These are phyloP conservation scores for Acrocyrtus sp. DNA, from an alignment of 2,888 invertebrate species.

Conservation along the genomic window DNA sequence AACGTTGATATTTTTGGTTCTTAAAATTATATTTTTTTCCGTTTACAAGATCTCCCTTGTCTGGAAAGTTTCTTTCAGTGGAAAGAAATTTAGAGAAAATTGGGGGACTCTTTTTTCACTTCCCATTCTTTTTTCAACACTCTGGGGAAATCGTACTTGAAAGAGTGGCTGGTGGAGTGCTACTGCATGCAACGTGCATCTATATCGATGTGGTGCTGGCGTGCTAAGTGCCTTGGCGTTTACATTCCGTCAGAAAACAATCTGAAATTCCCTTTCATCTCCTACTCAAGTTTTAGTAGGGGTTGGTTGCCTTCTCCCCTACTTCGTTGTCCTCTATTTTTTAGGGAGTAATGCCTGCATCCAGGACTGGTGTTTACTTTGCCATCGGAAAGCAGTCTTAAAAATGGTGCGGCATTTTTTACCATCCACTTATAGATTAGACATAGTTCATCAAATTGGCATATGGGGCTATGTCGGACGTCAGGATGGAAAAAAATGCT, in stretches of 20 bases:
- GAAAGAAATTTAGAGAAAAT: no score
- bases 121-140: constrained; percentile 35
- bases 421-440: constrained; percentile 30
- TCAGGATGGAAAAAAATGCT: no score
- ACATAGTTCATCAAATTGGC: constrained; percentile 26
- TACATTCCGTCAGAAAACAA: constrained; percentile 38
- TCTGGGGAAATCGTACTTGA: constrained; percentile 39
- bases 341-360: background rate
- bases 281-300: constrained; percentile 15
- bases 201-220: constrained; percentile 1
- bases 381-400: no score
- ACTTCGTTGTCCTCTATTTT: constrained; percentile 15
- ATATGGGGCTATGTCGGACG: constrained; percentile 33
- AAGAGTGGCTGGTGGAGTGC: constrained; percentile 8
- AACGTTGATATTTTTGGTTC: no score
- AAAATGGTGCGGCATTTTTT: no score
- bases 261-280: constrained; percentile 47
- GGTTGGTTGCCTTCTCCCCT: background rate
- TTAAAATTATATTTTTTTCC: no score
- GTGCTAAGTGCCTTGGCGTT: constrained; percentile 42
- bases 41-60: no score
- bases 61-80: no score
- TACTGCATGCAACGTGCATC: background rate
- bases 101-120: constrained; percentile 19
- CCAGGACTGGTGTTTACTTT: background rate